Conservation (phyloP, 2,113 vertebrate genomes). For the Stigmatopora nigra region DNA sequence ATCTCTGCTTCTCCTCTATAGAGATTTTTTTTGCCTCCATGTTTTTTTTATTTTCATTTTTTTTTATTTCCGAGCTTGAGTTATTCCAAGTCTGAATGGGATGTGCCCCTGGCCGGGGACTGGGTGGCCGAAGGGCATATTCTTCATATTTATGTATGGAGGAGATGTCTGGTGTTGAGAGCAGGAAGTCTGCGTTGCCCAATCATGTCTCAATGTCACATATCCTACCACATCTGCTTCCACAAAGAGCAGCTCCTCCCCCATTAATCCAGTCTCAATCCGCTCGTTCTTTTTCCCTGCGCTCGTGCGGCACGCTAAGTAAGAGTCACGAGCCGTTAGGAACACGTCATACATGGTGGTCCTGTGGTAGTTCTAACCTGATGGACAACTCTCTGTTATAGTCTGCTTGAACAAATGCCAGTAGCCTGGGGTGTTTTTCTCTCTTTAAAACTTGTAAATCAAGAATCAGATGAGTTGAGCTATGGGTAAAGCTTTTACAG, state of each 20-base stretch:
- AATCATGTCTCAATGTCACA: constrained; percentile 32
- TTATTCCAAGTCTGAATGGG: background rate
- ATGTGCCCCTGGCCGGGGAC: constrained; percentile 14
- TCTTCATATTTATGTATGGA: constrained; percentile 12
- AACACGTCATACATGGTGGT: constrained; percentile 12
- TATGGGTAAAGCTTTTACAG: background rate
- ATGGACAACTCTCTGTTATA: constrained; percentile 24
- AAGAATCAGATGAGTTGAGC: background rate
- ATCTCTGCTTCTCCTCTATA: constrained; percentile 12
- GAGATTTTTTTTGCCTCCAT: background rate
- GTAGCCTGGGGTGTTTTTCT: background rate
- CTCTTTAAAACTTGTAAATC: background rate
- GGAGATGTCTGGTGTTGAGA: constrained; percentile 16
- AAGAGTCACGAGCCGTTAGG: constrained; percentile 15
- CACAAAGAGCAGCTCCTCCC: constrained; percentile 23
- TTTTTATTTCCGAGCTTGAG: background rate
- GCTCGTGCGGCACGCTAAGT: constrained; percentile 9
- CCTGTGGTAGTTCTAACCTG: constrained; percentile 4
- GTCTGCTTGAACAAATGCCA: background rate
- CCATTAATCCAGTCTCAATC: constrained; percentile 3
- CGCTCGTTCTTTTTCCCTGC: constrained; percentile 5
- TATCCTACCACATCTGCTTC: constrained; percentile 19
- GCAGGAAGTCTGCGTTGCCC: constrained; percentile 16
- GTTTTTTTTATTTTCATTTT: background rate
- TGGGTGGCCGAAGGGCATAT: constrained; percentile 11